phyloP scores from a whole-genome alignment of 2,888 invertebrate genomes.

The Agelastica alni region DNA sequence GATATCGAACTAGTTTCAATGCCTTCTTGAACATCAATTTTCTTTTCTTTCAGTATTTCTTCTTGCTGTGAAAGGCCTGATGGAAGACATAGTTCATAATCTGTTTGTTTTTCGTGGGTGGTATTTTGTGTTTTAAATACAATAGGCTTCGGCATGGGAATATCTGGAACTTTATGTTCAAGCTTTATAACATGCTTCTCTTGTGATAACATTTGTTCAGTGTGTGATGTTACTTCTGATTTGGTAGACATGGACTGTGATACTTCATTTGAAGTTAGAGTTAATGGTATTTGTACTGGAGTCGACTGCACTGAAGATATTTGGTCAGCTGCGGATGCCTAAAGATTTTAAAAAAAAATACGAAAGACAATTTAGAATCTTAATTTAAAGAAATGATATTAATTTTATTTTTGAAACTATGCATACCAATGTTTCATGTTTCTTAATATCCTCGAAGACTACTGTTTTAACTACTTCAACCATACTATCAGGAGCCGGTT shows the following conservation, averaged over 20 bases:
- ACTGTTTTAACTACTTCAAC: slow-evolving; percentile 70
- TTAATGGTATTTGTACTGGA: slow-evolving; percentile 35
- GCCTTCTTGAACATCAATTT: slow-evolving; percentile 44
- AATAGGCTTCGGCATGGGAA: slow-evolving; percentile 46
- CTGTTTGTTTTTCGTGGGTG: slow-evolving; percentile 41
- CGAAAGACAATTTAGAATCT: too few species aligned
- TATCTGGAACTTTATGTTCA: slow-evolving; percentile 50
- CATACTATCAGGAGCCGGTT: slow-evolving; percentile 70
- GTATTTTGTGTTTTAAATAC: slow-evolving; percentile 32
- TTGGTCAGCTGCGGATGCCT: slow-evolving; percentile 49
- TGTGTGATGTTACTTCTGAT: slow-evolving; percentile 50
- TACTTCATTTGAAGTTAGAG: slow-evolving; percentile 38
- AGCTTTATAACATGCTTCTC: slow-evolving; percentile 52
- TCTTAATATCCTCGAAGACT: slow-evolving; percentile 63
- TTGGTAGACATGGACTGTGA: slow-evolving; percentile 46
- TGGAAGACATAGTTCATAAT: slow-evolving; percentile 41
- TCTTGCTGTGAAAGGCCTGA: slow-evolving; percentile 25
- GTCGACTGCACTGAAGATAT: slow-evolving; percentile 42
- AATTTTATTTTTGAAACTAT: slow-evolving; percentile 1
- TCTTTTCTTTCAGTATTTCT: slow-evolving; percentile 40
- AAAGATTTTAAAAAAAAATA: slow-evolving; percentile 22
- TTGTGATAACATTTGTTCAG: slow-evolving; percentile 50
- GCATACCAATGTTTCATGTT: slow-evolving; percentile 58
- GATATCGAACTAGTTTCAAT: slow-evolving; percentile 66
- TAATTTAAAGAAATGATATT: slow-evolving; percentile 4